These are phyloP conservation scores for Zaprionus bogoriensis DNA, from an alignment of 2,888 invertebrate genomes.

Conservation along the genomic window DNA sequence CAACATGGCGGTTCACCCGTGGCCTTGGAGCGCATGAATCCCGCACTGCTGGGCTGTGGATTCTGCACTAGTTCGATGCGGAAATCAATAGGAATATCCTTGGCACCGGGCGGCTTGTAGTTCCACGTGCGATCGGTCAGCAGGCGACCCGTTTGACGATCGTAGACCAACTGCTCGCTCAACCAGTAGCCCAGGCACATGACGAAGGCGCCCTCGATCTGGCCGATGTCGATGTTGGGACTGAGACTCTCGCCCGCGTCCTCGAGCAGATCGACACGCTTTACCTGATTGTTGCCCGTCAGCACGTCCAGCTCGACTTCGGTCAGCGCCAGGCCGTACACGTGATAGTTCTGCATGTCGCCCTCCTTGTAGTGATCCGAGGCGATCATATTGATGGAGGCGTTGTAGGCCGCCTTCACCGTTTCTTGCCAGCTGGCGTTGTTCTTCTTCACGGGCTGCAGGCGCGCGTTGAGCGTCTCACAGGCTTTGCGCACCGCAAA, in stretches of 20 bases:
- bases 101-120: constrained; percentile 90
- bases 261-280: constrained; percentile 88
- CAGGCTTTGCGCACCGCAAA: constrained; percentile 86
- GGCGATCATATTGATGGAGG: constrained; percentile 85
- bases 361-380: constrained; percentile 84
- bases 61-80: constrained; percentile 88
- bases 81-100: constrained; percentile 91
- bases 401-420: constrained; percentile 45
- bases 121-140: constrained; percentile 92
- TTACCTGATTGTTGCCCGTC: constrained; percentile 88
- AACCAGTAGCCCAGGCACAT: constrained; percentile 91
- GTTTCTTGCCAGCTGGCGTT: constrained; percentile 84
- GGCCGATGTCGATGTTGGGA: constrained; percentile 89
- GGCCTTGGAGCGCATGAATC: constrained; percentile 89
- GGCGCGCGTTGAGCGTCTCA: constrained; percentile 85
- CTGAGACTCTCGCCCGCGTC: constrained; percentile 89
- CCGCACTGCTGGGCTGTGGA: constrained; percentile 84
- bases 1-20: constrained; percentile 87
- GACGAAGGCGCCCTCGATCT: constrained; percentile 91
- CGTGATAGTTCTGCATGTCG: constrained; percentile 85
- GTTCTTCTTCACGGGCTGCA: constrained; percentile 85
- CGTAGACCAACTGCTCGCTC: constrained; percentile 87
- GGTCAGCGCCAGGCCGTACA: constrained; percentile 86
- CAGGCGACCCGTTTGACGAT: constrained; percentile 86
- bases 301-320: constrained; percentile 91